These are phyloP conservation scores for Tokudaia muenninki DNA, from an alignment of 2,797 vertebrate genomes.

Conservation along the genomic window DNA sequence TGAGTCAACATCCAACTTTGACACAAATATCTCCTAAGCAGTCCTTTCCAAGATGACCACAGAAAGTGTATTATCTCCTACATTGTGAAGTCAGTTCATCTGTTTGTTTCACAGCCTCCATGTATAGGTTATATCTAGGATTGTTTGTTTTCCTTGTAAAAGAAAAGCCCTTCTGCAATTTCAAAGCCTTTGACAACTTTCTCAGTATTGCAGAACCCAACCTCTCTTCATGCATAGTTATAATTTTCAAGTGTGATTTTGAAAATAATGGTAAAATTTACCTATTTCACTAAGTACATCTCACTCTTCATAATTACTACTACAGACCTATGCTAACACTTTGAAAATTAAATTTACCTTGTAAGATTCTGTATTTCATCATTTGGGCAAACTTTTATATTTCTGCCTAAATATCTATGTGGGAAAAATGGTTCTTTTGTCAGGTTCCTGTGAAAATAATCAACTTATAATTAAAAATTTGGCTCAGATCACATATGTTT, in stretches of 20 bases:
- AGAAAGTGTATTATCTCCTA: neutral
- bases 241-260: neutral
- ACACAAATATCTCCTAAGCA: neutral
- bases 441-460: neutral
- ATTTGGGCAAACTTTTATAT: neutral
- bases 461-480: neutral
- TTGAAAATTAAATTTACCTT: neutral
- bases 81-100: neutral
- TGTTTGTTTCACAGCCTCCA: neutral
- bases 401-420: neutral
- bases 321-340: neutral
- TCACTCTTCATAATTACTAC: neutral
- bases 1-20: neutral
- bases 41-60: neutral
- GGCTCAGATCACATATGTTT: neutral
- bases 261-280: neutral
- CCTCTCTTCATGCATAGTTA: neutral
- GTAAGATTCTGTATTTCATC: neutral
- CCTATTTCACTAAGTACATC: neutral
- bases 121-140: neutral
- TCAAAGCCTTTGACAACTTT: neutral
- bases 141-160: neutral
- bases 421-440: neutral
- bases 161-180: neutral
- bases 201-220: neutral